These are phyloP conservation scores for Cosmorhoe ocellata DNA, from an alignment of 2,888 invertebrate genomes.

Conservation along the genomic window DNA sequence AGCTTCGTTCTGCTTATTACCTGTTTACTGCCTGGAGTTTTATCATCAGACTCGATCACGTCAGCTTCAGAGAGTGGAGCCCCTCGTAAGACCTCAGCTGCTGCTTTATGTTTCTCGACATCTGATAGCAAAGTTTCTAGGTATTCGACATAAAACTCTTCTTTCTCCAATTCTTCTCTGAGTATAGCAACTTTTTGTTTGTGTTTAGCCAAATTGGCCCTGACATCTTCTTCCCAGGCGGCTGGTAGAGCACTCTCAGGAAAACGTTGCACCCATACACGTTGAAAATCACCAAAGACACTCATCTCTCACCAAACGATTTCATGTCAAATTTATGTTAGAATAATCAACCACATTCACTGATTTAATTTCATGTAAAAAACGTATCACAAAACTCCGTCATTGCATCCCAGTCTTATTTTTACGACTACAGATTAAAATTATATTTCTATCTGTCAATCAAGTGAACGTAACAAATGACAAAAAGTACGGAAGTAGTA, in stretches of 20 bases:
- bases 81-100: slow-evolving; percentile 72
- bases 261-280: slow-evolving; percentile 95
- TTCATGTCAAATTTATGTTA: slow-evolving; percentile 79
- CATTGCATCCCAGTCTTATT: slow-evolving; percentile 44
- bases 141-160: slow-evolving; percentile 95
- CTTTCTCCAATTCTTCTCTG: slow-evolving; percentile 93
- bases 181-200: slow-evolving; percentile 92
- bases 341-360: slow-evolving; percentile 46
- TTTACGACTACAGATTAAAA: not conserved
- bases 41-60: slow-evolving; percentile 71
- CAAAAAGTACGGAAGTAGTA: too few relatives aligned
- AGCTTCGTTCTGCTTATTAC: too few relatives aligned
- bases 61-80: slow-evolving; percentile 76
- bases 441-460: not conserved
- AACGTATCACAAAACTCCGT: slow-evolving; percentile 57
- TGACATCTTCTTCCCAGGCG: slow-evolving; percentile 96
- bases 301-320: slow-evolving; percentile 87
- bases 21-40: slow-evolving; percentile 74
- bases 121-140: slow-evolving; percentile 92
- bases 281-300: slow-evolving; percentile 95
- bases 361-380: slow-evolving; percentile 47
- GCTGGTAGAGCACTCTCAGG: slow-evolving; percentile 94
- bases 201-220: slow-evolving; percentile 94
- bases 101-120: slow-evolving; percentile 90
- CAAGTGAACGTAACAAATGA: too few relatives aligned